Percentiles rank a stretch among this genome's conserved stretches.
Conservation (phyloP, 1,140 invertebrate genomes). For the Pseudomyrmex dendroicus region DNA sequence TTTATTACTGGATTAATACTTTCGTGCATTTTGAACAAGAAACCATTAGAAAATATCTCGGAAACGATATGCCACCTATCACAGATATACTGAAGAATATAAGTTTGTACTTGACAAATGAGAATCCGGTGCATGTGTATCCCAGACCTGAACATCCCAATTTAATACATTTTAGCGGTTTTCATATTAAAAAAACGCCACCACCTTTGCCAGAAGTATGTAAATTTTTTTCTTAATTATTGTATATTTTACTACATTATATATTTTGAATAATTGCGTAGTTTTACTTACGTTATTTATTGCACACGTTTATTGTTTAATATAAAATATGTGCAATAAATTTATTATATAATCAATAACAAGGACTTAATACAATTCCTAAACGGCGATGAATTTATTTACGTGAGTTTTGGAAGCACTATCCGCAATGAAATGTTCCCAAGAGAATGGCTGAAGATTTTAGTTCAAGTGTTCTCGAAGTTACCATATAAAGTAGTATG, state of each 20-base stretch:
- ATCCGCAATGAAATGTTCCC: slow-evolving; percentile 78
- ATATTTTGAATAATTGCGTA: not conserved
- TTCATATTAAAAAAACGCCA: slow-evolving; percentile 80
- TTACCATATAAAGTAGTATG: slow-evolving; percentile 77
- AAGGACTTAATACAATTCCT: slow-evolving; percentile 83
- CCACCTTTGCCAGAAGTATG: slow-evolving; percentile 73
- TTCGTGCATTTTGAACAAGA: slow-evolving; percentile 20
- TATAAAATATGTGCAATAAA: not conserved
- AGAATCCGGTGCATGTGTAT: slow-evolving; percentile 85
- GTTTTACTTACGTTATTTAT: too few relatives aligned
- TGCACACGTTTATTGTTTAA: not conserved
- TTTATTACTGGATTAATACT: slow-evolving; percentile 32
- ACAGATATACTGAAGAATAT: slow-evolving; percentile 44
- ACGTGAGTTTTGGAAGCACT: slow-evolving; percentile 86
- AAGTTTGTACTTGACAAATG: slow-evolving; percentile 41
- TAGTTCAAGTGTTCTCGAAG: slow-evolving; percentile 85
- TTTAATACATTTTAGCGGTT: slow-evolving; percentile 85
- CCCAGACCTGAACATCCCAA: slow-evolving; percentile 86
- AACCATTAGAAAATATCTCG: slow-evolving; percentile 43
- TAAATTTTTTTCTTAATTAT: slow-evolving; percentile 1
- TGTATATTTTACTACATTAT: not conserved
- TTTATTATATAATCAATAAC: slow-evolving; percentile 28
- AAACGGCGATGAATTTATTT: slow-evolving; percentile 86
- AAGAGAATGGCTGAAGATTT: slow-evolving; percentile 64
- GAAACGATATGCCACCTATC: slow-evolving; percentile 36